phyloP scores from a whole-genome alignment of 2,113 vertebrate genomes.

The Vulpes ferrilata region DNA sequence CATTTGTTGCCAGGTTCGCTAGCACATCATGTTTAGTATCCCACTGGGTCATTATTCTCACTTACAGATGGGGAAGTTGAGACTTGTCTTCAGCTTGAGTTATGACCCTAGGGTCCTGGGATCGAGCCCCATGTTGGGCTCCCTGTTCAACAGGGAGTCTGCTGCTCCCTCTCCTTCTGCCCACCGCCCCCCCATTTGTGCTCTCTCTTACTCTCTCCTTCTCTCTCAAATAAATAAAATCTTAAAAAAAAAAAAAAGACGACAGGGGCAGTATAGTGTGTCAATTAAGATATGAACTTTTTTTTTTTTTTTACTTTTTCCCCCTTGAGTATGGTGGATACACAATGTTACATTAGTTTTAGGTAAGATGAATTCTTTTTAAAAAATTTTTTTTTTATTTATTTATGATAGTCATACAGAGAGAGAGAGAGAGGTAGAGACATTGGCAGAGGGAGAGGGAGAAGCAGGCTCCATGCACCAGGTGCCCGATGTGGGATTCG shows the following conservation, averaged over 20 bases:
- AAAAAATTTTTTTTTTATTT: too few species aligned
- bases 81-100: background rate
- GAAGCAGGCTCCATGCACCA: too few species aligned
- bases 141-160: background rate
- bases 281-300: background rate
- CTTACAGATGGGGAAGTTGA: background rate
- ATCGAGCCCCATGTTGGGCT: background rate
- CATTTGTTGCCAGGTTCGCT: background rate
- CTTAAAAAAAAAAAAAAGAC: background rate
- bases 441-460: too few species aligned
- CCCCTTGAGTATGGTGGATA: background rate
- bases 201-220: background rate
- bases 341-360: background rate
- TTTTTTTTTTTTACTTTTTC: background rate
- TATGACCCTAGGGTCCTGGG: background rate
- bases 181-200: background rate
- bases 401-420: too few species aligned
- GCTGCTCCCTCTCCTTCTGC: background rate
- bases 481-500: too few species aligned
- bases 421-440: too few species aligned
- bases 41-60: background rate
- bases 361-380: background rate
- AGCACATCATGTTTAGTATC: background rate
- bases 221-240: background rate
- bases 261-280: background rate